Percentiles rank a stretch among this genome's conserved stretches.
Evolutionary conservation across 2,113 vertebrate species (phyloP).

Genomic region (Lamprotornis superbus): DNA sequence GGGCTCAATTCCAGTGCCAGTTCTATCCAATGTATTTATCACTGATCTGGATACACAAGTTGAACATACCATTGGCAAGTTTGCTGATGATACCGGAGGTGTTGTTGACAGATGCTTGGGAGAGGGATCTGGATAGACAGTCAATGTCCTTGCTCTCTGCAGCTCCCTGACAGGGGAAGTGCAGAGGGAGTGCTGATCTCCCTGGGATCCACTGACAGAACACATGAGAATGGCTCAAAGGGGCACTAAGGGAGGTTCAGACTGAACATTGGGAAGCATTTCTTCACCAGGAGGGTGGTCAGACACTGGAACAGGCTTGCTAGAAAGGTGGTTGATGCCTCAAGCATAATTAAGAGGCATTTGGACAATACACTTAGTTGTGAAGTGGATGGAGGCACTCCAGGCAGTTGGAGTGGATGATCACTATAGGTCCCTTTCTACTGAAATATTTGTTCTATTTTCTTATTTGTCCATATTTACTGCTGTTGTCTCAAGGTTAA

Average conservation of each 20-base stretch:
- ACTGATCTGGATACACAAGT: background rate
- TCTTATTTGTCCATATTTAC: background rate
- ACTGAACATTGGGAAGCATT: background rate
- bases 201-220: background rate
- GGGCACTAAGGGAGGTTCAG: background rate
- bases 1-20: background rate
- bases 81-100: background rate
- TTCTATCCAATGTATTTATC: background rate
- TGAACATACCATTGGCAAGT: background rate
- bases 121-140: background rate
- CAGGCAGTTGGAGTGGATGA: background rate
- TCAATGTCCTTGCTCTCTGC: background rate
- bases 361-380: background rate
- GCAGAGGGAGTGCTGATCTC: background rate
- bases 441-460: background rate
- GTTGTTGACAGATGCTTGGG: background rate
- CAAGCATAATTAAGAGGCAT: background rate
- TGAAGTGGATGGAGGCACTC: background rate
- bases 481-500: background rate
- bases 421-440: background rate
- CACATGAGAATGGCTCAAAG: background rate
- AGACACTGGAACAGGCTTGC: background rate
- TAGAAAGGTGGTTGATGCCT: background rate
- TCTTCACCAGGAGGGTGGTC: background rate
- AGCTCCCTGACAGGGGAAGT: background rate